Evolutionary conservation across 2,113 vertebrate species (phyloP).

Genomic region (Sylvietta virens): DNA sequence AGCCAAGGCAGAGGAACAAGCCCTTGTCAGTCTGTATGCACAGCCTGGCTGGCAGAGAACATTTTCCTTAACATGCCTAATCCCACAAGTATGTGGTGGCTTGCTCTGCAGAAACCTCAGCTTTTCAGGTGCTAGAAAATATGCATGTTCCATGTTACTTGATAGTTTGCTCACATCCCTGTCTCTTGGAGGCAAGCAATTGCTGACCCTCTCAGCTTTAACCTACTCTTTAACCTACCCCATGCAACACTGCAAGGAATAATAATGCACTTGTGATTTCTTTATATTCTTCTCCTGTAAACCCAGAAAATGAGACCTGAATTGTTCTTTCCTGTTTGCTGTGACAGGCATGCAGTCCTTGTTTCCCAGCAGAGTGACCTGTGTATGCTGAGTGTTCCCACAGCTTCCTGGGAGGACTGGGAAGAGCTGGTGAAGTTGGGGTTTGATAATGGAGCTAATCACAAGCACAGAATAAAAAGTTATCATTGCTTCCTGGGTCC

Average conservation of each 20-base stretch:
- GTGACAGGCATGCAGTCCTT: neutral
- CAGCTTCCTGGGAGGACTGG: neutral
- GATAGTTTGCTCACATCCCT: constrained; percentile 34
- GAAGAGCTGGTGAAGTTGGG: neutral
- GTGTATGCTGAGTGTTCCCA: neutral
- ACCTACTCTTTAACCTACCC: neutral
- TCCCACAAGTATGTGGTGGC: constrained; percentile 52
- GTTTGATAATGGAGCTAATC: neutral
- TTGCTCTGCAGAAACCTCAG: constrained; percentile 43
- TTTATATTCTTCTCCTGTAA: neutral
- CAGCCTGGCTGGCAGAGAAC: neutral
- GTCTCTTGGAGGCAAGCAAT: neutral
- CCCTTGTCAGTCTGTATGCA: constrained; percentile 10
- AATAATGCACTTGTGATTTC: neutral
- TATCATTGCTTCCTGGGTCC: neutral
- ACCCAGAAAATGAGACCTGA: neutral
- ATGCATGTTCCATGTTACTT: neutral
- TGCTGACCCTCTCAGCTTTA: neutral
- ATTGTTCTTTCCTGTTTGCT: neutral
- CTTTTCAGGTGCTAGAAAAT: constrained; percentile 54
- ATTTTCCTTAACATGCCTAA: constrained; percentile 41
- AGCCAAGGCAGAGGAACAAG: constrained; percentile 4
- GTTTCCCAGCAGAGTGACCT: neutral
- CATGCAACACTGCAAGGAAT: neutral
- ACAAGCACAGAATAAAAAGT: neutral